Percentiles rank a stretch among this genome's conserved stretches.
Evolutionary conservation across 2,888 invertebrate species (phyloP).

Genomic region (Ectemnius continuus): DNA sequence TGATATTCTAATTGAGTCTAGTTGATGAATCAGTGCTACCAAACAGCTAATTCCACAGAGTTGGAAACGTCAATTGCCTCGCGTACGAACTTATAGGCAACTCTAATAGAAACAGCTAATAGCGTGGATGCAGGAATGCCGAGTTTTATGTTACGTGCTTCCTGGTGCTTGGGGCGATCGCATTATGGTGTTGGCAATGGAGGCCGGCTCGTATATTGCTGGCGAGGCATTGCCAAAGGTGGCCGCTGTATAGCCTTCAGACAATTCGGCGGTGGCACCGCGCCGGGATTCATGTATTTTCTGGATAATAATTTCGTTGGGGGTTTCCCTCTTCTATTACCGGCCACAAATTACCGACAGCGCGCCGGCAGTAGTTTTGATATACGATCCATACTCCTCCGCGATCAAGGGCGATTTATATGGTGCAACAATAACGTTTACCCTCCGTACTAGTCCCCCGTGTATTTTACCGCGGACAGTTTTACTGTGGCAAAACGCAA

Average conservation of each 20-base stretch:
- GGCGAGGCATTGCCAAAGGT: conserved; percentile 8
- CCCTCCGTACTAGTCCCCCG: conserved; percentile 49
- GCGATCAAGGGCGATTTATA: conserved; percentile 64
- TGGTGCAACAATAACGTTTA: conserved; percentile 64
- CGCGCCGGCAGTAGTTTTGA: conserved; percentile 59
- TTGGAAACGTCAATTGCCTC: too few species aligned
- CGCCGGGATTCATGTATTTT: conserved; percentile 51
- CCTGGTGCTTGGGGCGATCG: conserved; percentile 26
- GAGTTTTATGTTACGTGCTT: too few species aligned
- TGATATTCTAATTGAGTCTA: too few species aligned
- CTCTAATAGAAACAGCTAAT: too few species aligned
- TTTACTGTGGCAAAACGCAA: conserved; percentile 56
- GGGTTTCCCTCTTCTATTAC: conserved; percentile 59
- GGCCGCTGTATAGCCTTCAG: background rate
- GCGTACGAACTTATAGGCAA: too few species aligned
- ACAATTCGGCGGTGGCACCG: conserved; percentile 16
- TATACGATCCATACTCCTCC: conserved; percentile 64
- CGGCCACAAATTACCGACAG: conserved; percentile 59
- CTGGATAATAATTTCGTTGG: conserved; percentile 63
- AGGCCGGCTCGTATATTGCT: conserved; percentile 19
- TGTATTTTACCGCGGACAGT: conserved; percentile 62
- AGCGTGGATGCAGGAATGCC: too few species aligned
- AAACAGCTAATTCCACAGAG: too few species aligned
- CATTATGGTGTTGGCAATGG: conserved; percentile 18
- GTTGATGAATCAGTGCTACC: too few species aligned